Conservation (phyloP, 53 echinoderm and acorn worm genomes). For the Echinometra lucunter region DNA sequence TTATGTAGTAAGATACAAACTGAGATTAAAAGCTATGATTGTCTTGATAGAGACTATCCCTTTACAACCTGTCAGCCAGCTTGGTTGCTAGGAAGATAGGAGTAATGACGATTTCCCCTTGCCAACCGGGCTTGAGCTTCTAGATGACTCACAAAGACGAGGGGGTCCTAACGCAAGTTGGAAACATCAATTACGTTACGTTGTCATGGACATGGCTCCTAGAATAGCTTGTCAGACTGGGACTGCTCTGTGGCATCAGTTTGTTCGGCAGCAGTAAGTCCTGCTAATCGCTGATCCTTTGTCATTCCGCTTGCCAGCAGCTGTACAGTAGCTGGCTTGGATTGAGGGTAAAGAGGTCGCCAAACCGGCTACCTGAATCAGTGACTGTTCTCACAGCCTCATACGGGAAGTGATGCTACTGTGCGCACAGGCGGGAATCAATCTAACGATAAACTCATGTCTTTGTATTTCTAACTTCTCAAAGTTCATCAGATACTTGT, state of each 20-base stretch:
- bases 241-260: not conserved
- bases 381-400: not conserved
- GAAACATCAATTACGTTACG: constrained; percentile 69
- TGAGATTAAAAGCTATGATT: not conserved
- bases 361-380: not conserved
- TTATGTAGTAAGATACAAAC: not conserved
- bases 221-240: constrained; percentile 39
- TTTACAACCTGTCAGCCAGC: constrained; percentile 57
- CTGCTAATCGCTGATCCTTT: constrained; percentile 55
- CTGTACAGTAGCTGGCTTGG: constrained; percentile 2
- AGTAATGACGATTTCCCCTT: constrained; percentile 71
- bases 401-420: constrained; percentile 44
- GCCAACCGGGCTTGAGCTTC: constrained; percentile 21
- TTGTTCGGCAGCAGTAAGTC: not conserved
- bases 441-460: not conserved
- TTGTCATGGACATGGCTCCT: constrained; percentile 62
- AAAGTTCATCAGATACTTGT: not conserved
- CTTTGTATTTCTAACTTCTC: not conserved
- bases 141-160: constrained; percentile 2
- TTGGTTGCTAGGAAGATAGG: constrained; percentile 58
- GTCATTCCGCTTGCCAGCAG: constrained; percentile 1
- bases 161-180: constrained; percentile 69
- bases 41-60: constrained; percentile 34
- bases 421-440: constrained; percentile 33
- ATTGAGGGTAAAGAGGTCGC: constrained; percentile 12